A percentile compares a stretch with the other conserved stretches of the same genome.
Evolutionary conservation across 2,888 invertebrate species (phyloP).

Genomic region (Ochropleura plecta): DNA sequence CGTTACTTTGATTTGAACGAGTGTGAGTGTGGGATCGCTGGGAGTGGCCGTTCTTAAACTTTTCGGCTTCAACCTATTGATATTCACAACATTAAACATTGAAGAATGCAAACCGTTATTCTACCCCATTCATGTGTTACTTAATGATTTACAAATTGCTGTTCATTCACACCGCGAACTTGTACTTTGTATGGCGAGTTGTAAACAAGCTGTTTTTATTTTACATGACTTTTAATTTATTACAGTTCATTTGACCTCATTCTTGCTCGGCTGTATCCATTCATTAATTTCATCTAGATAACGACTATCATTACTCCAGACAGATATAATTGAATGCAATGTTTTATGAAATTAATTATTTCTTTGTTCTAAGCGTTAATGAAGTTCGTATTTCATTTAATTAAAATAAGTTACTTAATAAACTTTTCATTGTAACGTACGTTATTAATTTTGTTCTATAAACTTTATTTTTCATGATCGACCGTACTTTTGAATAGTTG

Average conservation of each 20-base stretch:
- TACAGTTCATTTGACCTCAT: constrained; percentile 43
- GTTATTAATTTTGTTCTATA: constrained; percentile 1
- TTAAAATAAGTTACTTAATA: constrained; percentile 19
- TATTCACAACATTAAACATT: constrained; percentile 27
- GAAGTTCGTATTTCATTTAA: constrained; percentile 24
- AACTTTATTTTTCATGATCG: neutral
- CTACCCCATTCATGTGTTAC: constrained; percentile 49
- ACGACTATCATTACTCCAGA: constrained; percentile 41
- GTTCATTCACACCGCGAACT: constrained; percentile 56
- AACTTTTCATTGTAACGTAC: constrained; percentile 10
- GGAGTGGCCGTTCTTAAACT: constrained; percentile 50
- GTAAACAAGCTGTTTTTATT: constrained; percentile 34
- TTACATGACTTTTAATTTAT: constrained; percentile 41
- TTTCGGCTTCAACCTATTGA: constrained; percentile 18
- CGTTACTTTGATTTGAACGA: constrained; percentile 44
- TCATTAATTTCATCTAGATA: constrained; percentile 48
- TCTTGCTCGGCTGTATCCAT: constrained; percentile 25
- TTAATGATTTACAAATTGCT: constrained; percentile 56
- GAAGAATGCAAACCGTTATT: constrained; percentile 40
- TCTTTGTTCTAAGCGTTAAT: constrained; percentile 32
- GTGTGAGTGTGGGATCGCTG: constrained; percentile 19
- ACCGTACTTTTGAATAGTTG: neutral
- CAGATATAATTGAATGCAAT: constrained; percentile 43
- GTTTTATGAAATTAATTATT: constrained; percentile 39
- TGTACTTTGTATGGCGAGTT: constrained; percentile 18